Evolutionary conservation across 2,888 invertebrate genomes (phyloP), one percentile per base, ranked within the genome.

Genomic region (Peribatodes rhomboidaria): DNA sequence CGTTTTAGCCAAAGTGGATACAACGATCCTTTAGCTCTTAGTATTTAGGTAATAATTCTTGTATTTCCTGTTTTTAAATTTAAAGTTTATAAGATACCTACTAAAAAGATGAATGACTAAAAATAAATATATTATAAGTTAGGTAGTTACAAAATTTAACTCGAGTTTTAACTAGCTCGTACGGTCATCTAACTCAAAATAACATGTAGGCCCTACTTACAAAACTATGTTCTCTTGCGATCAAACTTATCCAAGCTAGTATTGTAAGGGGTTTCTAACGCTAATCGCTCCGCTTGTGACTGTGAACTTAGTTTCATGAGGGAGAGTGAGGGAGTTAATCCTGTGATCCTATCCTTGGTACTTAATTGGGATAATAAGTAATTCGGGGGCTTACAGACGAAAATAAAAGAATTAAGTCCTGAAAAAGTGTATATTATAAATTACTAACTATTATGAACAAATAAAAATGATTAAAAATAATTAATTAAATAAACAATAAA

Each of bases 211-310:
- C 27, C 3, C 27, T 27, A 27, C 27, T 27, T 27, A 27, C 3
- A 41, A 41, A 35, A 7, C 9, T 7, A 35, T 35, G 1, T 35
- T 35, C 1, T 9, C 35, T 7, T 35, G n/a, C 41, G n/a, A 41
- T 41, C 1, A 16, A 16, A 27, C 27, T 27, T 2, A 41, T 16
- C 16, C 8, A 16, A 41, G 1, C 0, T 18, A 18, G 2, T 16
- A 8, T n/a, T n/a, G 7, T n/a, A 1, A 8, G 8, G 10, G n/a
- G 2, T 16, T n/a, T 20, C 8, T 20, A 22, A 14, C 60, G 44
- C 44, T 60, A 53, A 60, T 53, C 60, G 53, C 44, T 22, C 22
- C 37, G 53, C 46, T 60, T 37, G 16, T 53, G 7, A 53, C 16
- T 27, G 31, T 31, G 31, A 31, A 10, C 47, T 31, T 1, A 10